Conservation (phyloP, 1,140 invertebrate species). For the Globodera ellingtonae region DNA sequence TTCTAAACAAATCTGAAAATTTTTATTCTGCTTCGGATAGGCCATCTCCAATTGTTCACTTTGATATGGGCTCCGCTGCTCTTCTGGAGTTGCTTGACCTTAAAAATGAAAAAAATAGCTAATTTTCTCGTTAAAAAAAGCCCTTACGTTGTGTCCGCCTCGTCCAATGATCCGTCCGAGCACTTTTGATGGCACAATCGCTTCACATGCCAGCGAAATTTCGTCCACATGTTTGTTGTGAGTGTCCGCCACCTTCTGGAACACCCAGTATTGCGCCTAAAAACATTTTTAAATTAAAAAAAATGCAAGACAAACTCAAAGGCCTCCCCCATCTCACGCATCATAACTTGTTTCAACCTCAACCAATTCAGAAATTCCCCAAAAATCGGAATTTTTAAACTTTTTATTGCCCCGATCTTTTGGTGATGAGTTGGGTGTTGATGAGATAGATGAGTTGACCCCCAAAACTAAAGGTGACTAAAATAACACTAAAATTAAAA, state of each 20-base stretch:
- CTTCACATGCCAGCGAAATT: conserved; percentile 17
- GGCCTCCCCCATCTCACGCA: too few relatives aligned
- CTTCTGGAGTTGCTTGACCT: conserved; percentile 35
- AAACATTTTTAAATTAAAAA: neutral
- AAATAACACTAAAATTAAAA: too few relatives aligned
- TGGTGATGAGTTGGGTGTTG: too few relatives aligned
- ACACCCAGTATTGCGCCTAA: conserved; percentile 26
- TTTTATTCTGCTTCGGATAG: neutral
- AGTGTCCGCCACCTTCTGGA: conserved; percentile 25
- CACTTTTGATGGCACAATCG: conserved; percentile 30
- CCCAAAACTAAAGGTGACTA: too few relatives aligned
- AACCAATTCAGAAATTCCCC: too few relatives aligned
- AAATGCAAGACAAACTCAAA: neutral
- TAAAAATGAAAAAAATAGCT: conserved; percentile 5
- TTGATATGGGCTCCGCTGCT: conserved; percentile 24
- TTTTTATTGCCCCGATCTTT: too few relatives aligned
- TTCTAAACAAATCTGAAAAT: neutral
- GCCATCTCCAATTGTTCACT: neutral
- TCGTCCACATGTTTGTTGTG: conserved; percentile 15
- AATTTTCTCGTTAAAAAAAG: neutral
- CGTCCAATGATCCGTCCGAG: conserved; percentile 44
- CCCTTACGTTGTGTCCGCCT: conserved; percentile 34
- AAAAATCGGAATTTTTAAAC: too few relatives aligned
- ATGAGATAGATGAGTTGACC: too few relatives aligned
- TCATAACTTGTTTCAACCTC: too few relatives aligned